Evolutionary conservation across 2,113 vertebrate species (phyloP).

Genomic region (Aythya baeri): DNA sequence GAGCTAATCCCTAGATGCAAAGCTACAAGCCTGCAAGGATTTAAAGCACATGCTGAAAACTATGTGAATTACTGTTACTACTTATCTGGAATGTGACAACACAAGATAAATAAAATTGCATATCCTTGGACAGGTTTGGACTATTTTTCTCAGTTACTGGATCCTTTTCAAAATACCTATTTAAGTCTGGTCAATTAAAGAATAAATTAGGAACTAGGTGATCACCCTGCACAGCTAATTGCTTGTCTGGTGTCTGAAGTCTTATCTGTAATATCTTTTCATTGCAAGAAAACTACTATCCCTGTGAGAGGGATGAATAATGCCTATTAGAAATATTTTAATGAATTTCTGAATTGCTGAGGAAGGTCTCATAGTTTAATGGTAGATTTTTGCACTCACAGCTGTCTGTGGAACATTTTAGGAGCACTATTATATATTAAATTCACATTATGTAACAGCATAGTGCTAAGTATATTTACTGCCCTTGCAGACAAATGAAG

Average conservation of each 20-base stretch:
- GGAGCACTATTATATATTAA: neutral
- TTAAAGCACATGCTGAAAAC: neutral
- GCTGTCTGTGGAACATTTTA: slow-evolving; percentile 1
- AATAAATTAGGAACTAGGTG: neutral
- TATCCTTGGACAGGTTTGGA: neutral
- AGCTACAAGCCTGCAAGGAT: neutral
- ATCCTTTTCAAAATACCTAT: slow-evolving; percentile 8
- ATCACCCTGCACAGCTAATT: slow-evolving; percentile 8
- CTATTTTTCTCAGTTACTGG: neutral
- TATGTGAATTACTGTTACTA: neutral
- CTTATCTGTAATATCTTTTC: neutral
- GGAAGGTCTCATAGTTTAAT: slow-evolving; percentile 44
- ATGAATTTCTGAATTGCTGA: slow-evolving; percentile 41
- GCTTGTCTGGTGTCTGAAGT: slow-evolving; percentile 5
- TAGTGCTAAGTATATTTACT: neutral
- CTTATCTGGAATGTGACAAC: neutral
- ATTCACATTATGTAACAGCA: neutral
- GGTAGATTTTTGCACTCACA: slow-evolving; percentile 37
- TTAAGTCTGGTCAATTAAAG: slow-evolving; percentile 14
- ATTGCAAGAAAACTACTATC: neutral
- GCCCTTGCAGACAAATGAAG: neutral
- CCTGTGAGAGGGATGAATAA: slow-evolving; percentile 37
- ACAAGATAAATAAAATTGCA: neutral
- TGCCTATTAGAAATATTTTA: slow-evolving; percentile 36
- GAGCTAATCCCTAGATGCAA: neutral